These are phyloP conservation scores for Thermophis baileyi DNA, from an alignment of 2,113 vertebrate genomes.

Conservation along the genomic window DNA sequence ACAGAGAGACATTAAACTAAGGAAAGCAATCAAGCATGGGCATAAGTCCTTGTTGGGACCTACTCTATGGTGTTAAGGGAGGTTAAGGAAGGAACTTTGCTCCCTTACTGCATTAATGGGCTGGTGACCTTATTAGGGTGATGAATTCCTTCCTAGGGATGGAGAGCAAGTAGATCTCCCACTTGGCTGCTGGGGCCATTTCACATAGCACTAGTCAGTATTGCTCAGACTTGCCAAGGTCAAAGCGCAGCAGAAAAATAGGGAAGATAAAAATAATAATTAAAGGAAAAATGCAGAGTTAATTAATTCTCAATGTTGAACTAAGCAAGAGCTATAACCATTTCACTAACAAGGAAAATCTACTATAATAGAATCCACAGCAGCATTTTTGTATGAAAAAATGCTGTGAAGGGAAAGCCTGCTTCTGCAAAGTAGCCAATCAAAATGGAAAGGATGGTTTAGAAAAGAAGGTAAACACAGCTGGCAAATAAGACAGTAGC, in stretches of 20 bases:
- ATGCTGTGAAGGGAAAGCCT: neutral
- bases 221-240: neutral
- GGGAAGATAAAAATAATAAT: neutral
- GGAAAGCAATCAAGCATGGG: neutral
- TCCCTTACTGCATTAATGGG: neutral
- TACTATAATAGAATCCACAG: neutral
- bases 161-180: neutral
- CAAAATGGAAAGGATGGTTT: neutral
- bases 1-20: neutral
- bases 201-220: neutral
- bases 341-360: neutral
- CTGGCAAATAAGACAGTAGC: neutral
- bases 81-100: neutral
- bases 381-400: neutral
- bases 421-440: neutral
- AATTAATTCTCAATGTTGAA: neutral
- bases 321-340: neutral
- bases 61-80: neutral
- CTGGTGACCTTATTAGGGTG: neutral
- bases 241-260: neutral
- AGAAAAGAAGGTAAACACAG: neutral
- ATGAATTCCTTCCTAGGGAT: neutral
- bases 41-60: neutral
- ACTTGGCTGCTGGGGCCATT: neutral
- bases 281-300: neutral